Evolutionary conservation across 2,888 invertebrate genomes (phyloP), one percentile per base, ranked within the genome.

Genomic region (Lycocerus yunnanus): DNA sequence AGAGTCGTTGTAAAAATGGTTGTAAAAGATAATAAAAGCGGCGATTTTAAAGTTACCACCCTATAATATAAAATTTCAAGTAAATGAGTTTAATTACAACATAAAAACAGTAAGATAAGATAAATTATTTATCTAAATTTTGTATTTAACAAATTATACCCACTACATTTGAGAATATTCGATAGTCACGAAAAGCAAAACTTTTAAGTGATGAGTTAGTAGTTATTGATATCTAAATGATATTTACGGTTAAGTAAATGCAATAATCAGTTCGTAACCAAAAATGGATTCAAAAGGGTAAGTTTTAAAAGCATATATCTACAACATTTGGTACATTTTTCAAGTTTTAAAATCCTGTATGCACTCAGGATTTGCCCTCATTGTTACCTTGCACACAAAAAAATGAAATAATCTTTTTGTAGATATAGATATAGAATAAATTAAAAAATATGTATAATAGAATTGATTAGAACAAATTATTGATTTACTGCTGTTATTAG

Each of bases 61-160:
- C n/a, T 43, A 43, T n/a, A 43, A 43, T 43, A 43, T 65, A n/a
- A n/a, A n/a, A 66, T 66, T 65, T 24, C 15, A 66, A 66, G 59
- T 71, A 71, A 71, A 71, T 71, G 27, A 71, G 59, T 71, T 71
- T 71, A 71, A 71, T 71, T 71, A 71, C 71, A 66, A 66, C 21
- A 58, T 71, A 59, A 71, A 66, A 58, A 5, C 43, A 13, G 24
- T 16, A 18, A 15, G 71, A 71, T 71, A 71, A 71, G 71, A 71
- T 71, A 71, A 71, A 58, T 58, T 20, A 66, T 66, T 27, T 66
- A 63, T 63, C 61, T 63, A 63, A 63, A 63, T 13, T 63, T 43
- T 43, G 13, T 43, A 43, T 43, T 43, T n/a, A 43, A 43, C 43
- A n/a, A 43, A 43, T 43, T 43, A 43, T 43, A 43, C n/a, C n/a